Percentiles rank a stretch among this genome's conserved stretches.
Conservation (phyloP, 2,797 vertebrate species). For the Enteromius thamalakanensis region DNA sequence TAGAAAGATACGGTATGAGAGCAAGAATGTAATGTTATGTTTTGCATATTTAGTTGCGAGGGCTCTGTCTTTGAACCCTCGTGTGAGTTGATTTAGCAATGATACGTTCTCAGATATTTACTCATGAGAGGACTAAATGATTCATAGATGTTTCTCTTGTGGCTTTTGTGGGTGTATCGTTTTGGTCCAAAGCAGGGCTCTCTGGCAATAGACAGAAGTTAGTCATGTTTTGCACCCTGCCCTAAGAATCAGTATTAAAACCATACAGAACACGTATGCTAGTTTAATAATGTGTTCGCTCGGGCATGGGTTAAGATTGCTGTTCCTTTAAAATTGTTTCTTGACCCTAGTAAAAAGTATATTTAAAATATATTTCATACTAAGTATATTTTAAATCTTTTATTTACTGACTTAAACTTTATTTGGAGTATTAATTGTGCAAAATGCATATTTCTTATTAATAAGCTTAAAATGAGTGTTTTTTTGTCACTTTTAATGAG, state of each 20-base stretch:
- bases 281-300: not conserved
- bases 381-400: too few relatives aligned
- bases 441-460: too few relatives aligned
- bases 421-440: too few relatives aligned
- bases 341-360: too few relatives aligned
- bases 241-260: constrained; percentile 11
- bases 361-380: too few relatives aligned
- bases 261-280: too few relatives aligned
- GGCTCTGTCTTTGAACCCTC: not conserved
- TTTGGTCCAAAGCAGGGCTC: not conserved
- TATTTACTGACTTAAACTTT: too few relatives aligned
- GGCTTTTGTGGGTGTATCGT: constrained; percentile 56
- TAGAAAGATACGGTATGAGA: not conserved
- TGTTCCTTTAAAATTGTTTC: too few relatives aligned
- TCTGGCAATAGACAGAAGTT: constrained; percentile 23
- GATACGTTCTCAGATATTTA: not conserved
- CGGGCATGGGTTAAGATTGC: not conserved
- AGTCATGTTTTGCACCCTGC: constrained; percentile 12
- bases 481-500: too few relatives aligned
- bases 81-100: not conserved
- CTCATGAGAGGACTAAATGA: constrained; percentile 59
- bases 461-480: too few relatives aligned
- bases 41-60: not conserved
- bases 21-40: not conserved
- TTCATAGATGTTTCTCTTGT: constrained; percentile 61